Percentiles rank a stretch among this genome's conserved stretches.
These are phyloP conservation scores for Crotalus adamanteus DNA, from an alignment of 2,797 vertebrate species.

Conservation along the genomic window DNA sequence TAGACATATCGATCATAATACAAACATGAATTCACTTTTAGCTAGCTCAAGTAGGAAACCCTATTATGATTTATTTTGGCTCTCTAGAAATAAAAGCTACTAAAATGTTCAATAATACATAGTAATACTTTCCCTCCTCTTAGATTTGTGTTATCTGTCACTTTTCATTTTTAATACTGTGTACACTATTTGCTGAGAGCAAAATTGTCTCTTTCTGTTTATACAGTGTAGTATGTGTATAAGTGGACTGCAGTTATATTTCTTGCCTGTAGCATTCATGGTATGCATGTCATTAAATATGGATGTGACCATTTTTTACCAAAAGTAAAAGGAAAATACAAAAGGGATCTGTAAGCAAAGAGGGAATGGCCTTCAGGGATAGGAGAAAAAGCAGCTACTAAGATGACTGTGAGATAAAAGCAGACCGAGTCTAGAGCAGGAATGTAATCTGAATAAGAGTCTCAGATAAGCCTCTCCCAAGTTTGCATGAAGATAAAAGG, in stretches of 20 bases:
- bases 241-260: background rate
- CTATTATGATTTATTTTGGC: background rate
- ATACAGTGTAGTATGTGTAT: background rate
- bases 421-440: background rate
- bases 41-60: background rate
- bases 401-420: background rate
- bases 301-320: background rate
- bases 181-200: background rate
- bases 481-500: background rate
- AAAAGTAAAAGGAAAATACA: background rate
- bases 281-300: background rate
- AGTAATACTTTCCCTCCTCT: background rate
- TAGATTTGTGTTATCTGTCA: background rate
- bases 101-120: background rate
- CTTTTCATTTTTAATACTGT: background rate
- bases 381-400: background rate
- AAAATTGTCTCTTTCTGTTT: background rate
- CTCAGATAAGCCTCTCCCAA: background rate
- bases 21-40: background rate
- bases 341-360: background rate
- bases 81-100: background rate
- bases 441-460: background rate
- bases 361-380: background rate
- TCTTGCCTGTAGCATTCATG: background rate
- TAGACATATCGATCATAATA: background rate